Percentiles rank a stretch among this genome's conserved stretches.
Conservation (phyloP, 1,140 invertebrate genomes). For the Pseudachorutes palmiensis region DNA sequence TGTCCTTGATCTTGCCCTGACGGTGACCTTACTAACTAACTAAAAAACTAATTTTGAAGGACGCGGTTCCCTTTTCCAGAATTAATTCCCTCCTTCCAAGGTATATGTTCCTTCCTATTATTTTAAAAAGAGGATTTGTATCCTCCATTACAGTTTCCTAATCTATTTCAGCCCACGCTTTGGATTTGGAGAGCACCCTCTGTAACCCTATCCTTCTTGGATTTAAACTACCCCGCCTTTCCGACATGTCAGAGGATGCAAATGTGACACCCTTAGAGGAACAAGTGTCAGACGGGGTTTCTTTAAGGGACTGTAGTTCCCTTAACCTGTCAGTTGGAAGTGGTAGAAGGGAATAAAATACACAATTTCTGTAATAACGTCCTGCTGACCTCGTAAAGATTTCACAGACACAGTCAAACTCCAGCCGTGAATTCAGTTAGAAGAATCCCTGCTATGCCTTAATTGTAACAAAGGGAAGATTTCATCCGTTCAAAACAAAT, state of each 20-base stretch:
- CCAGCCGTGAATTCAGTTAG: slow-evolving; percentile 3
- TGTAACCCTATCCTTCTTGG: neutral
- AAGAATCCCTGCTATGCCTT: neutral
- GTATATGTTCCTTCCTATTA: too few species aligned
- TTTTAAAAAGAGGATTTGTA: neutral
- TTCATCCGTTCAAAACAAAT: neutral
- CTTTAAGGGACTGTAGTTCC: neutral
- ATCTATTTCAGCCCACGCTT: neutral
- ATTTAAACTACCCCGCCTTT: neutral
- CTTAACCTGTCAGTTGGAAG: slow-evolving; percentile 3
- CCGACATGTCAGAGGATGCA: neutral
- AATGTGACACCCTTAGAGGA: neutral
- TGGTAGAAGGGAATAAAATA: neutral
- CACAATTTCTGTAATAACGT: neutral
- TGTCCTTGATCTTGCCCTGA: too few species aligned
- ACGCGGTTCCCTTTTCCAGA: too few species aligned
- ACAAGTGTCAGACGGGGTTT: neutral
- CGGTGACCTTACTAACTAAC: too few species aligned
- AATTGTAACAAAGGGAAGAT: slow-evolving; percentile 10
- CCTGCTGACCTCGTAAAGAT: neutral
- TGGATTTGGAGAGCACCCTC: neutral
- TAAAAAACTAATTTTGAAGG: too few species aligned
- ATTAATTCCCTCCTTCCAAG: too few species aligned
- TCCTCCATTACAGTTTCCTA: neutral
- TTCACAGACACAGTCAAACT: neutral